Conservation (phyloP, 2,113 vertebrate genomes). For the Physeter macrocephalus region DNA sequence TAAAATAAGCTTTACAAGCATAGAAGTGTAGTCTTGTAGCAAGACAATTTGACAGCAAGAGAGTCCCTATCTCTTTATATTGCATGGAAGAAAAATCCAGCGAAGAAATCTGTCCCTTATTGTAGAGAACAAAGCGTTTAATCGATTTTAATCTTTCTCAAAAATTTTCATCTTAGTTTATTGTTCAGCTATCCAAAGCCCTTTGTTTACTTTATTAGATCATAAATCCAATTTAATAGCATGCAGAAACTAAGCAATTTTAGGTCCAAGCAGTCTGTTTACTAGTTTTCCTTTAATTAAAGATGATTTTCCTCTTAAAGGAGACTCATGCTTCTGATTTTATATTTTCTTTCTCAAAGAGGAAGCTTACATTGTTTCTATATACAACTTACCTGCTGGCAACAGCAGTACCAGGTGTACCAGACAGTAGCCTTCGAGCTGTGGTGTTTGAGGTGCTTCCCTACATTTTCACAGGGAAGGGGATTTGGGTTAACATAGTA, state of each 20-base stretch:
- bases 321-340: not conserved
- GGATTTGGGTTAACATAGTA: not conserved
- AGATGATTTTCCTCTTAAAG: constrained; percentile 12
- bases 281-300: constrained; percentile 34
- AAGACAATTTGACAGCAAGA: constrained; percentile 31
- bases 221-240: constrained; percentile 30
- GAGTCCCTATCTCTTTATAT: constrained; percentile 11
- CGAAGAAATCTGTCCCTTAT: not conserved
- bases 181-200: constrained; percentile 17
- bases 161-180: constrained; percentile 20
- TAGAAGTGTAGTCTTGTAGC: not conserved
- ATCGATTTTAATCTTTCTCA: constrained; percentile 44
- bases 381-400: not conserved
- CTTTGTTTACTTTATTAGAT: constrained; percentile 37
- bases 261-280: constrained; percentile 18
- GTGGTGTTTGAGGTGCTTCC: not conserved
- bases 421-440: not conserved
- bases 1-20: not conserved
- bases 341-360: not conserved
- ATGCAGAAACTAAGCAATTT: constrained; percentile 25
- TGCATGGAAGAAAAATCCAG: not conserved
- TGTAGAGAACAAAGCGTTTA: not conserved
- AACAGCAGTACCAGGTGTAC: not conserved
- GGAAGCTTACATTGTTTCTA: not conserved
- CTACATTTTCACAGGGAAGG: not conserved